phyloP scores from a whole-genome alignment of 1,140 invertebrate genomes.

The Lithobius niger region DNA sequence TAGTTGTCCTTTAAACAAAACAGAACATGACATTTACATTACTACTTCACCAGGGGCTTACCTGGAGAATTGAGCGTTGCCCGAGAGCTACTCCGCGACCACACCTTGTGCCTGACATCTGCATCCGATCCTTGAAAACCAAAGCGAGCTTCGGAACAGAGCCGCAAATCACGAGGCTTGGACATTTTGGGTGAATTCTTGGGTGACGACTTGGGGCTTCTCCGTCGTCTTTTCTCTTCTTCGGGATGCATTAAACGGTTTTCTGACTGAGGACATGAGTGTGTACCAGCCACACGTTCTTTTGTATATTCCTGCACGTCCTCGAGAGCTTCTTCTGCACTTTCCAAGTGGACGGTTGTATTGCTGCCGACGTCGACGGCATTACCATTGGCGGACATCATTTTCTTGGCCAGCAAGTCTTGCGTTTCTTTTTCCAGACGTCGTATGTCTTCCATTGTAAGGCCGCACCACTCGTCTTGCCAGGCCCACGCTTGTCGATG shows the following conservation, averaged over 20 bases:
- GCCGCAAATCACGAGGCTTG: not conserved
- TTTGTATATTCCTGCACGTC: not conserved
- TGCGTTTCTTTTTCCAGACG: conserved; percentile 91
- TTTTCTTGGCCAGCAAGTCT: conserved; percentile 71
- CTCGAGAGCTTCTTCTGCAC: not conserved
- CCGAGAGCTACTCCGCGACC: conserved; percentile 21
- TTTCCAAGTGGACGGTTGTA: conserved; percentile 14
- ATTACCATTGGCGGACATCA: conserved; percentile 47
- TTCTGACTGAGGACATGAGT: too few species aligned
- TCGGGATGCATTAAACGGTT: not conserved
- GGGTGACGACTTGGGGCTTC: not conserved
- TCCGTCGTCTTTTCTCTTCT: not conserved
- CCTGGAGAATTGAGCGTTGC: conserved; percentile 23
- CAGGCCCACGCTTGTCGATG: conserved; percentile 99
- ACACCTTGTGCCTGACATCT: conserved; percentile 16
- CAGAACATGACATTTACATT: too few species aligned
- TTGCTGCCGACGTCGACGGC: not conserved
- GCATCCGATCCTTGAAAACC: not conserved
- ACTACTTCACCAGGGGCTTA: too few species aligned
- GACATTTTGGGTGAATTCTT: conserved; percentile 1
- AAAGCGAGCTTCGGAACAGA: not conserved
- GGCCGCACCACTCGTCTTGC: conserved; percentile 97
- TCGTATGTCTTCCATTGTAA: conserved; percentile 94
- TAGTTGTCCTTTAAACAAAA: too few species aligned
- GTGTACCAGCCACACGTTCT: not conserved